Conservation (phyloP, 1,140 invertebrate species). For the Drosophila pachea region DNA sequence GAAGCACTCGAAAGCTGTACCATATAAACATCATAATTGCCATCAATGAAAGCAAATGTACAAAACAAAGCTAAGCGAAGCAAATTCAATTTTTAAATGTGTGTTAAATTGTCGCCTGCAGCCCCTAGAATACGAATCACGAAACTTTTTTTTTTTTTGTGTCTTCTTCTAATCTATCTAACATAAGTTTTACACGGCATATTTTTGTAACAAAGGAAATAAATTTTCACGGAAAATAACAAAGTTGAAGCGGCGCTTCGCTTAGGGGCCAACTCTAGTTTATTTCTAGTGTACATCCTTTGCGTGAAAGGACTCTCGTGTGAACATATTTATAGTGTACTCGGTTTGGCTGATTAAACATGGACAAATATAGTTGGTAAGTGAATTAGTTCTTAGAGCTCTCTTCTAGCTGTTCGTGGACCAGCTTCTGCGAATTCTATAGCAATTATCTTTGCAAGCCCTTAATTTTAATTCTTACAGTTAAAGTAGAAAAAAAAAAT, state of each 20-base stretch:
- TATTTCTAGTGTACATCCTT: too few species aligned
- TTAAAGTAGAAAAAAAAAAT: too few species aligned
- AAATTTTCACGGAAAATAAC: slow-evolving; percentile 18
- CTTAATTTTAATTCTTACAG: too few species aligned
- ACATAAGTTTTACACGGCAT: slow-evolving; percentile 57
- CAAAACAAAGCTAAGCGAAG: slow-evolving; percentile 47
- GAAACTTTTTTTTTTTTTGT: slow-evolving; percentile 35
- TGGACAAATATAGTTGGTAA: too few species aligned
- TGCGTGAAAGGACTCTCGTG: too few species aligned
- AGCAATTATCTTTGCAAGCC: too few species aligned
- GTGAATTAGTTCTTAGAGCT: too few species aligned
- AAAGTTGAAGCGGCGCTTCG: too few species aligned
- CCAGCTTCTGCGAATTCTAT: too few species aligned
- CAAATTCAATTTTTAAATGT: slow-evolving; percentile 23
- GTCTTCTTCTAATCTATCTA: slow-evolving; percentile 52
- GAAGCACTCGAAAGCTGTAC: slow-evolving; percentile 30
- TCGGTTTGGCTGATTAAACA: too few species aligned
- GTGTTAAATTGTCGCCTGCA: slow-evolving; percentile 40
- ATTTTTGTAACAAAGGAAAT: slow-evolving; percentile 45
- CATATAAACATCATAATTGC: slow-evolving; percentile 57
- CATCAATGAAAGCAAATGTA: slow-evolving; percentile 70
- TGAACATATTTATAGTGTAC: neutral
- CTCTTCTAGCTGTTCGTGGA: too few species aligned
- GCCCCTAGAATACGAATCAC: slow-evolving; percentile 40
- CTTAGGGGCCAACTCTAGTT: too few species aligned